phyloP scores from a whole-genome alignment of 53 echinoderm and acorn worm species.

The Zoroaster sp. region DNA sequence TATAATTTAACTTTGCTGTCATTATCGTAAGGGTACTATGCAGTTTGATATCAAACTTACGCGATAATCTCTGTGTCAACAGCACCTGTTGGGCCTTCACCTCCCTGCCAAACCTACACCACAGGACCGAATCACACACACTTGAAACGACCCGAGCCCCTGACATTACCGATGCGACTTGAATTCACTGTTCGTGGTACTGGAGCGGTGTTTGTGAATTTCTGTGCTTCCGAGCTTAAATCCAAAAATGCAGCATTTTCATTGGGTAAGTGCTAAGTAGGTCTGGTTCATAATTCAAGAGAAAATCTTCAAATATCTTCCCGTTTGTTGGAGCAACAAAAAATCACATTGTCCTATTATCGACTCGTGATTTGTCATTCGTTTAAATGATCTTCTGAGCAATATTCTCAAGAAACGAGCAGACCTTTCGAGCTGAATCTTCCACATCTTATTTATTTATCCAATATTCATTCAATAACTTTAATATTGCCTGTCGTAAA shows the following conservation, averaged over 20 bases:
- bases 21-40: too few relatives aligned
- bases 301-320: neutral
- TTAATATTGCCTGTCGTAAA: too few relatives aligned
- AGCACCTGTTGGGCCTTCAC: too few relatives aligned
- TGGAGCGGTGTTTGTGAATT: neutral
- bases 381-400: neutral
- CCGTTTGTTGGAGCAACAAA: neutral
- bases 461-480: too few relatives aligned
- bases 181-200: neutral
- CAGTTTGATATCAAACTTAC: too few relatives aligned
- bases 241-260: neutral
- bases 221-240: neutral
- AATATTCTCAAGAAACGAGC: neutral
- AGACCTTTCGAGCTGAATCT: neutral
- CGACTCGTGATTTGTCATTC: neutral
- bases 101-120: neutral
- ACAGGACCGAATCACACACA: neutral
- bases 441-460: too few relatives aligned
- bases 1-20: too few relatives aligned
- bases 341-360: neutral
- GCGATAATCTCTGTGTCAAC: too few relatives aligned
- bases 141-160: neutral
- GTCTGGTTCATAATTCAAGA: neutral
- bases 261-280: neutral
- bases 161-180: neutral